Percentiles rank a stretch among this genome's conserved stretches.
phyloP scores from a whole-genome alignment of 2,797 vertebrate genomes.

The Ficedula albicollis region DNA sequence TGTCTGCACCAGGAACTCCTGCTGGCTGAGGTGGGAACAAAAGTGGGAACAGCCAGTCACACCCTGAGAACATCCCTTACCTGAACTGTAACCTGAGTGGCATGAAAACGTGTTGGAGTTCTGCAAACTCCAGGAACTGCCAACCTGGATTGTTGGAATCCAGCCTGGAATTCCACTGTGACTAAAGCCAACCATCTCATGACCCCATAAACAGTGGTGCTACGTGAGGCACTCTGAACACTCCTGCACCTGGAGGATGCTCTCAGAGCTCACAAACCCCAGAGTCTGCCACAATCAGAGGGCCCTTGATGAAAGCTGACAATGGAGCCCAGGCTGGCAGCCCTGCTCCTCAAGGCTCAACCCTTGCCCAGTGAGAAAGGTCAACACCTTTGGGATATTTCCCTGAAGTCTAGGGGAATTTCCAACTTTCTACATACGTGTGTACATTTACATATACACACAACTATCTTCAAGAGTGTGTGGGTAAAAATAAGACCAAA shows the following conservation, averaged over 20 bases:
- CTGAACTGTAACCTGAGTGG: neutral
- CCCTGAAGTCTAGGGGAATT: neutral
- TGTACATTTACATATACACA: neutral
- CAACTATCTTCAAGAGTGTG: neutral
- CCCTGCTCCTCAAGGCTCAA: neutral
- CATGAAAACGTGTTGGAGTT: accelerated
- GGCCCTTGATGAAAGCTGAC: neutral
- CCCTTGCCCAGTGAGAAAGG: neutral
- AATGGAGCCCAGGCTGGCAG: neutral
- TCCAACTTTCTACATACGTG: neutral
- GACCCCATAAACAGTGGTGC: no score
- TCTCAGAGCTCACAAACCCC: neutral
- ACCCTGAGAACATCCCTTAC: neutral
- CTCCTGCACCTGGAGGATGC: neutral
- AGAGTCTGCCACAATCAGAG: neutral
- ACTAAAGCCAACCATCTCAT: neutral
- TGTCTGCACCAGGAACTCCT: neutral
- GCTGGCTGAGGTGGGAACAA: neutral
- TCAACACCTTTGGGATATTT: neutral
- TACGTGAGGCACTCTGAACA: neutral
- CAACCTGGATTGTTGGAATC: neutral
- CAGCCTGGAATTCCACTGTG: neutral
- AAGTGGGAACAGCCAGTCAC: neutral
- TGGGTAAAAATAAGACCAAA: neutral
- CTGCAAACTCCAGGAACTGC: no score